Percentiles rank a stretch among this genome's conserved stretches.
Conservation (phyloP, 2,888 invertebrate genomes). For the Andrena hattorfiana region DNA sequence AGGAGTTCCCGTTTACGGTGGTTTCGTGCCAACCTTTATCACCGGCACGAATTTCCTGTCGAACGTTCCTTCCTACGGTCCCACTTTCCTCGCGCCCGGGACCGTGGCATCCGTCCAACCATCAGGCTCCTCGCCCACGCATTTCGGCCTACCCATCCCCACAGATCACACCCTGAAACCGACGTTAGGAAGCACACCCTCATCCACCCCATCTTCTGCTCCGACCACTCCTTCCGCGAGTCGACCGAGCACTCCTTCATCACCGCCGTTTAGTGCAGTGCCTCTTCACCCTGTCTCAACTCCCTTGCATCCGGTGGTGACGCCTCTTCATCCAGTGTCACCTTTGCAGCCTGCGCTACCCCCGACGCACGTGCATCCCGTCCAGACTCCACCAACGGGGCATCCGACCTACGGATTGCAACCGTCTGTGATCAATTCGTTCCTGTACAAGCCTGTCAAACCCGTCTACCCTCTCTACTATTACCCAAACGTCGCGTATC, state of each 20-base stretch:
- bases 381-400: slow-evolving; percentile 57
- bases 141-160: slow-evolving; percentile 80
- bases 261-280: slow-evolving; percentile 42
- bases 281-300: slow-evolving; percentile 58
- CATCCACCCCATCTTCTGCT: slow-evolving; percentile 46
- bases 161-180: slow-evolving; percentile 66
- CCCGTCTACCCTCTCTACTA: slow-evolving; percentile 80
- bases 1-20: slow-evolving; percentile 75
- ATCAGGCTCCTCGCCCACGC: slow-evolving; percentile 76
- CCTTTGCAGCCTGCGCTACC: slow-evolving; percentile 63
- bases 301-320: slow-evolving; percentile 65
- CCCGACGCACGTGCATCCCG: slow-evolving; percentile 59
- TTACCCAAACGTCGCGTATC: slow-evolving; percentile 75
- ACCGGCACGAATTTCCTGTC: slow-evolving; percentile 69
- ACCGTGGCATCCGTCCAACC: slow-evolving; percentile 62
- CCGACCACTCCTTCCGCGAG: slow-evolving; percentile 6
- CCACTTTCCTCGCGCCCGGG: slow-evolving; percentile 58
- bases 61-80: slow-evolving; percentile 69
- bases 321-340: slow-evolving; percentile 66
- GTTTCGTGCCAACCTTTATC: slow-evolving; percentile 77
- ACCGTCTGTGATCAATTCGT: slow-evolving; percentile 70
- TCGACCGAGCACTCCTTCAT: slow-evolving; percentile 26
- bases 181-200: background rate
- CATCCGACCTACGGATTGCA: slow-evolving; percentile 78
- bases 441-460: slow-evolving; percentile 80